These are phyloP conservation scores for Rhynchomys soricoides DNA, from an alignment of 2,113 vertebrate species.

Conservation along the genomic window DNA sequence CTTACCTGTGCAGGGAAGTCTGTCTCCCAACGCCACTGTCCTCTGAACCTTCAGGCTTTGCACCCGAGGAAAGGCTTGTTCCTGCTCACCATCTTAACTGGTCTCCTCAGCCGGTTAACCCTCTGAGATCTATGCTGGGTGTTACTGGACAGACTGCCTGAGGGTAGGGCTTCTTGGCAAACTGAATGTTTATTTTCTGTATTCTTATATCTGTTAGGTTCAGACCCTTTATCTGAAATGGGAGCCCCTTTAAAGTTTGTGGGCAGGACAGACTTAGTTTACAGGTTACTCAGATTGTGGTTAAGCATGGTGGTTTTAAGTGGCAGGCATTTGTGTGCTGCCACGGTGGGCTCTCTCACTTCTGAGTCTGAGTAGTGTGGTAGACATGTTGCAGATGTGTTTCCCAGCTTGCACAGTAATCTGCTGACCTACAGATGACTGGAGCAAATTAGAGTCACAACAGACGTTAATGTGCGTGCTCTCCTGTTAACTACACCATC, in stretches of 20 bases:
- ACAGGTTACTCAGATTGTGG: background rate
- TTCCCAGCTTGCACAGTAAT: background rate
- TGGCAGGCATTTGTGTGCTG: background rate
- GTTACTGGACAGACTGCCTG: background rate
- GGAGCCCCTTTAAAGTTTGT: background rate
- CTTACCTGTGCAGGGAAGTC: background rate
- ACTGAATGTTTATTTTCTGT: background rate
- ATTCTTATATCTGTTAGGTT: background rate
- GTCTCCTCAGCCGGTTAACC: accelerated
- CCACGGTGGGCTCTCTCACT: background rate
- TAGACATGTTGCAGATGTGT: background rate
- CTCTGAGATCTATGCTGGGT: background rate
- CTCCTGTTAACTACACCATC: background rate
- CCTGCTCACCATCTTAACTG: background rate
- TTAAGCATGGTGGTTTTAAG: background rate
- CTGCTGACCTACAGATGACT: background rate
- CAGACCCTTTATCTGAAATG: background rate
- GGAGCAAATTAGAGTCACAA: background rate
- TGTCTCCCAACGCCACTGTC: background rate
- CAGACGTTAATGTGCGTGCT: background rate
- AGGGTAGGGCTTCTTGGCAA: background rate
- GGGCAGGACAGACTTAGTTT: background rate
- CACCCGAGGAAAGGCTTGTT: background rate
- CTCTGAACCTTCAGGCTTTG: background rate
- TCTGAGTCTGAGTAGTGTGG: background rate